Evolutionary conservation across 2,888 invertebrate species (phyloP).

Genomic region (Scaptodrosophila latifasciaeformis): DNA sequence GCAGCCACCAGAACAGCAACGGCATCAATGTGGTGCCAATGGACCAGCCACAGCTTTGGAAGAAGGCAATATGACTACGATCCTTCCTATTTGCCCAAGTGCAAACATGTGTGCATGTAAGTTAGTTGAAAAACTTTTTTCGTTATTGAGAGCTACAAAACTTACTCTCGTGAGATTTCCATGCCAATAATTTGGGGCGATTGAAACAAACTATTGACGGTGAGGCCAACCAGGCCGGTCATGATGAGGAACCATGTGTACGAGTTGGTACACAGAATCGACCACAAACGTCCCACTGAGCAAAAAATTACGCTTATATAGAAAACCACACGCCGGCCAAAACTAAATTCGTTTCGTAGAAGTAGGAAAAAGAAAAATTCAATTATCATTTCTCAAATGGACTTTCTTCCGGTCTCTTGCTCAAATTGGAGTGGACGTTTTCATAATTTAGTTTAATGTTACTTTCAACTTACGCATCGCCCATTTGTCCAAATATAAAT

Average conservation of each 20-base stretch:
- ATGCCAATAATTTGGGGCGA: conserved; percentile 77
- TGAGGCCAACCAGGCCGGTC: conserved; percentile 75
- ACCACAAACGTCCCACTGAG: conserved; percentile 74
- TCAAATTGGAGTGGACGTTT: background rate
- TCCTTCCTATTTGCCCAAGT: conserved; percentile 69
- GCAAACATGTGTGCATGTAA: conserved; percentile 11
- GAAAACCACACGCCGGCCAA: conserved; percentile 76
- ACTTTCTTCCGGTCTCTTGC: background rate
- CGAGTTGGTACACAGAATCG: conserved; percentile 73
- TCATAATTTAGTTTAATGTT: conserved; percentile 34
- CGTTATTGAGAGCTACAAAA: conserved; percentile 20
- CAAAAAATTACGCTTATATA: conserved; percentile 75
- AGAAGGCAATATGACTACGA: conserved; percentile 76
- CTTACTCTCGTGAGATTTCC: conserved; percentile 77
- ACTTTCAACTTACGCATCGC: conserved; percentile 76
- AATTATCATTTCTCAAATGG: conserved; percentile 36
- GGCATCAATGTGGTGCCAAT: conserved; percentile 76
- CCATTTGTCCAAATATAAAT: conserved; percentile 78
- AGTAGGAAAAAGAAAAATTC: conserved; percentile 40
- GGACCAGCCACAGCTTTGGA: conserved; percentile 77
- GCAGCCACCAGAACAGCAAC: conserved; percentile 76
- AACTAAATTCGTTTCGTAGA: conserved; percentile 66
- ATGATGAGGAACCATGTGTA: conserved; percentile 75
- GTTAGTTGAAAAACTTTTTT: conserved; percentile 32
- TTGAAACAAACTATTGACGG: conserved; percentile 76